phyloP scores from a whole-genome alignment of 2,888 invertebrate genomes.

The Catocala fraxini region DNA sequence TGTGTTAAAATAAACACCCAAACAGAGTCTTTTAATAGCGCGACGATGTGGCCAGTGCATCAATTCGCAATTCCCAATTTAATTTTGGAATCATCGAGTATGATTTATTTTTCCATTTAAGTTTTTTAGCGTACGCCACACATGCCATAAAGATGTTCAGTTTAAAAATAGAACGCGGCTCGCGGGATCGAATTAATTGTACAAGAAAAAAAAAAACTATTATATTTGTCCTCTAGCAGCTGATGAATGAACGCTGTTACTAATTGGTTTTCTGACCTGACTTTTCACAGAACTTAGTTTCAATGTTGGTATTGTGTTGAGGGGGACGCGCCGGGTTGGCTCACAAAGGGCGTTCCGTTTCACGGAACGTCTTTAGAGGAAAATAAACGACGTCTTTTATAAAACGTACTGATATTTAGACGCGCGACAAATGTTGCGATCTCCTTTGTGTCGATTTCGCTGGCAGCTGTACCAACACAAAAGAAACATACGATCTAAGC shows the following conservation, averaged over 20 bases:
- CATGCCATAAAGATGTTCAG: slow-evolving; percentile 71
- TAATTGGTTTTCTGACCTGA: slow-evolving; percentile 74
- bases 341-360: slow-evolving; percentile 79
- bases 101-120: slow-evolving; percentile 77
- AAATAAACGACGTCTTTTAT: slow-evolving; percentile 76
- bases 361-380: slow-evolving; percentile 75
- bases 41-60: slow-evolving; percentile 82
- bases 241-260: slow-evolving; percentile 67
- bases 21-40: slow-evolving; percentile 83
- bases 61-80: slow-evolving; percentile 78
- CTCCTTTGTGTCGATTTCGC: slow-evolving; percentile 77
- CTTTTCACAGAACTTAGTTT: slow-evolving; percentile 66
- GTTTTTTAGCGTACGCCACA: slow-evolving; percentile 64
- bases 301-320: slow-evolving; percentile 60
- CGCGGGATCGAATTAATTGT: slow-evolving; percentile 60
- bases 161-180: slow-evolving; percentile 64
- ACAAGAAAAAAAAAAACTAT: slow-evolving; percentile 58
- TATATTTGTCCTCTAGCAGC: slow-evolving; percentile 60
- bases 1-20: slow-evolving; percentile 86
- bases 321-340: slow-evolving; percentile 62
- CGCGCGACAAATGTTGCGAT: slow-evolving; percentile 82
- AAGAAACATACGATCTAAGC: slow-evolving; percentile 75
- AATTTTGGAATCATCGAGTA: slow-evolving; percentile 72
- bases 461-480: slow-evolving; percentile 80
- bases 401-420: slow-evolving; percentile 73